Evolutionary conservation across 2,113 vertebrate genomes (phyloP), one percentile per base, ranked within the genome.

Genomic region (Rattus rattus): DNA sequence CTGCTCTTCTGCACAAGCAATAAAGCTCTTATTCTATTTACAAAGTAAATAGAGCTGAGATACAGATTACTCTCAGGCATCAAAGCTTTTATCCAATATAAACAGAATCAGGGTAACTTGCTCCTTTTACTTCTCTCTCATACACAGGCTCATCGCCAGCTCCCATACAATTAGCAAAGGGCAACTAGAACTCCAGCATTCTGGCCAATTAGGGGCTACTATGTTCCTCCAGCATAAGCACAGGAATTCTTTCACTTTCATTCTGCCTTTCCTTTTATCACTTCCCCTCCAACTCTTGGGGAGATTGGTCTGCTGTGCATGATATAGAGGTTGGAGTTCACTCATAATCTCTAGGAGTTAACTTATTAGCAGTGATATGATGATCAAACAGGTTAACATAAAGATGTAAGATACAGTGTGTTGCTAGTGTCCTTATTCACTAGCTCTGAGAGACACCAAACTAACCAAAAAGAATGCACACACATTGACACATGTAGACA

Each of bases 91-190:
- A 96, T 97, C 89, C 95, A 96, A 94, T 97, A 97, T 95, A 97
- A 97, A 98, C 97, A 97, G 94, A 95, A 95, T 94, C 91, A 75
- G 94, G 83, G 89, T 94, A 92, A 97, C 91, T 96, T 94, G 94
- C 90, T 94, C 83, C 87, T 83, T 92, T 92, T 47, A 14, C 91
- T 70, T 61, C 91, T 49, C 52, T 16, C 56, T 16, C 61, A 28
- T 80, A 88, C 5, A 49, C 80, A 91, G 94, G 89, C 95, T 92
- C 43, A 0, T 33, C 0, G 86, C 95, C 94, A 90, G 54, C 67
- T 59, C 13, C 1, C 3, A 26, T n/a, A 75, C 69, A 87, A 95
- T 96, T 96, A 96, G 76, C 88, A 91, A 73, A 94, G 93, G 93
- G 69, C 91, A 94, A 96, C 92, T 70, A 94, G 93, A 93, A 92